Conservation (phyloP, 64 coral and sea anemone genomes). For the Montipora capricornis region DNA sequence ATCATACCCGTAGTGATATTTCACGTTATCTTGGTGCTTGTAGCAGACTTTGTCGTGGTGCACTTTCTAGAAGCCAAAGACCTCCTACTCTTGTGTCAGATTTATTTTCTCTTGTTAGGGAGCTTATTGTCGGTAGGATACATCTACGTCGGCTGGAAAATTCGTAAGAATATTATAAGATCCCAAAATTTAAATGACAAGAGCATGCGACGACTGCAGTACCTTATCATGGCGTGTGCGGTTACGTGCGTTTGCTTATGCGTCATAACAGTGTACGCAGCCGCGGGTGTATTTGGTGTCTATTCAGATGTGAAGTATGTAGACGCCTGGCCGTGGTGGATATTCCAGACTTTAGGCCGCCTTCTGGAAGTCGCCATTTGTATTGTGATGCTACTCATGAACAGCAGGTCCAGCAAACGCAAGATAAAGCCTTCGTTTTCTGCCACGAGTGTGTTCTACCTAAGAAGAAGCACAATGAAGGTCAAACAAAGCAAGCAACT, state of each 20-base stretch:
- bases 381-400: conserved; percentile 66
- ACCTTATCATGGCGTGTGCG: conserved; percentile 57
- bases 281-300: conserved; percentile 87
- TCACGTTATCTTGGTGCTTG: conserved; percentile 73
- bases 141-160: conserved; percentile 73
- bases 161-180: conserved; percentile 65
- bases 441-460: background rate
- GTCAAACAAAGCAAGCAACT: background rate
- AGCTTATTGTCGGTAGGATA: conserved; percentile 73
- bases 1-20: conserved; percentile 76
- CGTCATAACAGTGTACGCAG: conserved; percentile 68
- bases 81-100: conserved; percentile 77
- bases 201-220: conserved; percentile 77
- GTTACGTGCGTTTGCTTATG: conserved; percentile 13
- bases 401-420: conserved; percentile 51
- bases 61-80: conserved; percentile 72
- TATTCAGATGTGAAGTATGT: conserved; percentile 72
- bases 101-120: conserved; percentile 72
- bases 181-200: conserved; percentile 49
- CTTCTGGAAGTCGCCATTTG: conserved; percentile 73
- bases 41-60: conserved; percentile 75
- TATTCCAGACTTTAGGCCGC: conserved; percentile 65
- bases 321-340: conserved; percentile 91
- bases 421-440: conserved; percentile 13
- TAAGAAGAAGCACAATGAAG: background rate